These are phyloP conservation scores for Diplodus sargus DNA, from an alignment of 2,797 vertebrate species.

Conservation along the genomic window DNA sequence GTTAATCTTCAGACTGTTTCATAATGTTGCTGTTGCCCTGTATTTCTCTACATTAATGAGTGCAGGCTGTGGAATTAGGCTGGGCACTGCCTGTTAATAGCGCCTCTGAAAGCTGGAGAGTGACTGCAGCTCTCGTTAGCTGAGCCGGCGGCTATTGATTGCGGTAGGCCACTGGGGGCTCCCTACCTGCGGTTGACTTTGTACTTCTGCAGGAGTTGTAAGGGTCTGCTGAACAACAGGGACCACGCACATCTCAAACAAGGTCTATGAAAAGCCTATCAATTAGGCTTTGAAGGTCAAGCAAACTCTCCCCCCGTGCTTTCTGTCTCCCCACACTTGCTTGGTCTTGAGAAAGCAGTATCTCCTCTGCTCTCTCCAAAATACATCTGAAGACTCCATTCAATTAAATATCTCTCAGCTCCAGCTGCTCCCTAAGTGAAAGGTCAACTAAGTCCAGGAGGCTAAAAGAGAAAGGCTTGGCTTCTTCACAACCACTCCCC, in stretches of 20 bases:
- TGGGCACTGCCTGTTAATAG: slow-evolving; percentile 68
- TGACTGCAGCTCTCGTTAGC: slow-evolving; percentile 81
- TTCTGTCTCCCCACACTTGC: slow-evolving; percentile 69
- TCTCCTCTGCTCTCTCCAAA: slow-evolving; percentile 84
- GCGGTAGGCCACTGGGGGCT: slow-evolving; percentile 81
- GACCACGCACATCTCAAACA: slow-evolving; percentile 84
- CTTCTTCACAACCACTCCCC: slow-evolving; percentile 76
- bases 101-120: slow-evolving; percentile 72
- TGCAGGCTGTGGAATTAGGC: slow-evolving; percentile 76
- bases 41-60: slow-evolving; percentile 79
- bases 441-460: slow-evolving; percentile 94
- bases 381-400: slow-evolving; percentile 93
- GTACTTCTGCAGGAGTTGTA: slow-evolving; percentile 86
- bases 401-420: slow-evolving; percentile 96
- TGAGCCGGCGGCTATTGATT: slow-evolving; percentile 81
- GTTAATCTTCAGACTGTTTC: slow-evolving; percentile 51
- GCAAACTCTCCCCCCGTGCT: slow-evolving; percentile 76
- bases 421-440: slow-evolving; percentile 96
- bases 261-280: slow-evolving; percentile 88
- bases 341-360: slow-evolving; percentile 78
- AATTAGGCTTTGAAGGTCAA: slow-evolving; percentile 95
- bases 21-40: slow-evolving; percentile 59
- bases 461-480: slow-evolving; percentile 88
- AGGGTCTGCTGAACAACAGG: slow-evolving; percentile 84
- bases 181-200: slow-evolving; percentile 88